phyloP scores from a whole-genome alignment of 1,140 invertebrate genomes.

The Drosophila kepulauana region DNA sequence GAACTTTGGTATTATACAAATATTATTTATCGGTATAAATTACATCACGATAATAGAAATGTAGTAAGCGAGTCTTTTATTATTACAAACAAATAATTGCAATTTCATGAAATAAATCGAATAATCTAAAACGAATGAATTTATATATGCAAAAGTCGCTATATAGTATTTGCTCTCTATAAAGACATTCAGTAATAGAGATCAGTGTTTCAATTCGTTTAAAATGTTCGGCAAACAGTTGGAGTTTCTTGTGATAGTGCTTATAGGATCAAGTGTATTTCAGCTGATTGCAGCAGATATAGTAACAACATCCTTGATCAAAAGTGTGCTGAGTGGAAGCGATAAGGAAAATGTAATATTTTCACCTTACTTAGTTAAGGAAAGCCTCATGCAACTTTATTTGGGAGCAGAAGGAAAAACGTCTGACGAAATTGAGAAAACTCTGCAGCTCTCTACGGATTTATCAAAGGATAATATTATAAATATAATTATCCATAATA shows the following conservation, averaged over 20 bases:
- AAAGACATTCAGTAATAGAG: neutral
- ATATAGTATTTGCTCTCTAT: neutral
- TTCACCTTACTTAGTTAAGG: slow-evolving; percentile 6
- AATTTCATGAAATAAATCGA: too few relatives aligned
- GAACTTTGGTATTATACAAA: too few relatives aligned
- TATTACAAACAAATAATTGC: too few relatives aligned
- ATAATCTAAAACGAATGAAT: neutral
- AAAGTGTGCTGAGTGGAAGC: neutral
- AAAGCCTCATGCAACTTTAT: slow-evolving; percentile 12
- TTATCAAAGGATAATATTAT: neutral
- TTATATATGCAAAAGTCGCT: neutral
- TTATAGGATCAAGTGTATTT: neutral
- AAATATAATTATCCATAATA: neutral
- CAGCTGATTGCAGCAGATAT: neutral
- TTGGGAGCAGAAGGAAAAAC: neutral
- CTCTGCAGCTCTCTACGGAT: neutral
- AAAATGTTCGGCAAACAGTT: neutral
- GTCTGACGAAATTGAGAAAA: neutral
- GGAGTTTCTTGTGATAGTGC: neutral
- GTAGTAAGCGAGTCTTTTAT: too few relatives aligned
- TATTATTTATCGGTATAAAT: too few relatives aligned
- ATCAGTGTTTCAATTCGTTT: neutral
- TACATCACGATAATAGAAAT: too few relatives aligned
- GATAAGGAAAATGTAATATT: slow-evolving; percentile 10
- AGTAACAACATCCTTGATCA: neutral